A percentile compares a stretch with the other conserved stretches of the same genome.
Conservation (phyloP, 30 jellyfish, hydroid and myxozoan species). For the Sanderia malayensis region DNA sequence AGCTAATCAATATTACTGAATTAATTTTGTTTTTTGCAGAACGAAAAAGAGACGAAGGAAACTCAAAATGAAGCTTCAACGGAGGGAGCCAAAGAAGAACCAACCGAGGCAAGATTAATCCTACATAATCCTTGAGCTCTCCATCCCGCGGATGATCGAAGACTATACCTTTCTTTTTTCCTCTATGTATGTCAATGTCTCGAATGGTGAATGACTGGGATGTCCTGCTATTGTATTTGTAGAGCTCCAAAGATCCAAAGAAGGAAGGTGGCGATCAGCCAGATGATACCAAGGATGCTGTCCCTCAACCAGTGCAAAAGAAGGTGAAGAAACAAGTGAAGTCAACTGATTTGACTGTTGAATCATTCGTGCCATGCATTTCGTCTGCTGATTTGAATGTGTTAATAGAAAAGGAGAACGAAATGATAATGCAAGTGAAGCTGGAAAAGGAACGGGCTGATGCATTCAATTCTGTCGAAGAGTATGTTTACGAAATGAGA, state of each 20-base stretch:
- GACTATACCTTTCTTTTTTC: background rate
- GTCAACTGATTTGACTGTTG: constrained; percentile 67
- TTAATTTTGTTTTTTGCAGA: no score
- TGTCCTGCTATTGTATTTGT: background rate
- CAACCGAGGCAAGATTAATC: background rate
- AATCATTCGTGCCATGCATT: constrained; percentile 32
- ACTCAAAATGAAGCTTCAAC: background rate
- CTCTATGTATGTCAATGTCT: background rate
- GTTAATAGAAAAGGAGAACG: constrained; percentile 76
- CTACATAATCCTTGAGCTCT: no score
- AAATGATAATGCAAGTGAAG: constrained; percentile 72
- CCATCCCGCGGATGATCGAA: no score
- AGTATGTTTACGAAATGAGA: constrained; percentile 81
- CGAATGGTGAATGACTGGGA: background rate
- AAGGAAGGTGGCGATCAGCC: background rate
- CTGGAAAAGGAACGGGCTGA: constrained; percentile 89
- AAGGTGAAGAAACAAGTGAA: constrained; percentile 73
- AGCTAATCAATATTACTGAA: no score
- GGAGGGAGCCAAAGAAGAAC: background rate
- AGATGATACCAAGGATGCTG: constrained; percentile 10
- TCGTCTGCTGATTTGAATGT: constrained; percentile 38
- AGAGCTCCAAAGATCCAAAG: background rate
- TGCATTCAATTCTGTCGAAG: constrained; percentile 89
- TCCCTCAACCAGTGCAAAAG: constrained; percentile 48
- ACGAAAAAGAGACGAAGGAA: no score